Conservation (phyloP, 1,140 invertebrate species). For the Hyposmocoma kahamanoa region DNA sequence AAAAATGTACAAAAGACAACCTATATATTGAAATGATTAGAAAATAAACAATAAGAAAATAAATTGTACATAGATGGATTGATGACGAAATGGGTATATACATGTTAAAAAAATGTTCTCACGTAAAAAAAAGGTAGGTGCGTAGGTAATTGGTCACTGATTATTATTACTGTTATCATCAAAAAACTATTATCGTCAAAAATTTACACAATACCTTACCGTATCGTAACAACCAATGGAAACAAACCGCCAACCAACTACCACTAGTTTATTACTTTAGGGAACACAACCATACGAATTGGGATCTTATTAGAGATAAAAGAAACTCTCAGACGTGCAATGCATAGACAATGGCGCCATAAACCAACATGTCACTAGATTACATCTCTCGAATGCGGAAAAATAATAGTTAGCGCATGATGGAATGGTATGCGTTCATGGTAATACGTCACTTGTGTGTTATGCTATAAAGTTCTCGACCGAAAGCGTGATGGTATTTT, state of each 20-base stretch:
- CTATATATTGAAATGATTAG: too few species aligned
- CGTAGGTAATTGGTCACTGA: too few species aligned
- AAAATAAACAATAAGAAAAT: neutral
- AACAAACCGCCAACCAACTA: conserved; percentile 22
- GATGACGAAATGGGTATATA: neutral
- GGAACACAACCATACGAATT: conserved; percentile 49
- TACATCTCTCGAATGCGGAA: too few species aligned
- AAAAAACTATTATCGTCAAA: neutral
- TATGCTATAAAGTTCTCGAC: too few species aligned
- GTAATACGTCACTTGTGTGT: too few species aligned
- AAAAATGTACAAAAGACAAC: too few species aligned
- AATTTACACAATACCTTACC: neutral
- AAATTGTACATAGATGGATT: neutral
- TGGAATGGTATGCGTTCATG: conserved; percentile 4
- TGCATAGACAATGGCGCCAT: conserved; percentile 39
- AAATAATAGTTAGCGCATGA: conserved; percentile 21
- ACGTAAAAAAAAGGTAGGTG: too few species aligned
- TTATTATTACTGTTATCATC: neutral
- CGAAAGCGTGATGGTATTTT: too few species aligned
- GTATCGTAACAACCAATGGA: conserved; percentile 28
- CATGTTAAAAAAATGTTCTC: neutral
- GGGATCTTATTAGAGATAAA: conserved; percentile 69
- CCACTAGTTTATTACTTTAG: conserved; percentile 67
- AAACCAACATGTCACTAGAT: conserved; percentile 27
- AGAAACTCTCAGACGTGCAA: conserved; percentile 50